Evolutionary conservation across 2,113 vertebrate genomes (phyloP).

Genomic region (Myanophis thanlyinensis): DNA sequence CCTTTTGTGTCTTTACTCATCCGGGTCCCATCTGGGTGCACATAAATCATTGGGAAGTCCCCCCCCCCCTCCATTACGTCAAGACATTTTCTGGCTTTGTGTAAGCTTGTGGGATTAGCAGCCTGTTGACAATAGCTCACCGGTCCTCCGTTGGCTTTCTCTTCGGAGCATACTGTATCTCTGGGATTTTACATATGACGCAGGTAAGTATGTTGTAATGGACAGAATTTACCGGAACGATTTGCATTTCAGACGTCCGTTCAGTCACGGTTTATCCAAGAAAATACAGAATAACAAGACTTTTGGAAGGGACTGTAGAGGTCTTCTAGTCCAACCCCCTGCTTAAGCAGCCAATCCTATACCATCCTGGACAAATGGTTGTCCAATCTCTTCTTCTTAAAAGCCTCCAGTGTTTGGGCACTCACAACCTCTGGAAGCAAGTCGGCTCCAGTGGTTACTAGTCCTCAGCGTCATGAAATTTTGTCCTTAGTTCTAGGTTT

Average conservation of each 20-base stretch:
- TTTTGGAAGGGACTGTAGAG: background rate
- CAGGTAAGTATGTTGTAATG: background rate
- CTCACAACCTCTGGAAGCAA: too few relatives aligned
- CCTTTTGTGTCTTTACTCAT: background rate
- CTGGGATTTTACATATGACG: background rate
- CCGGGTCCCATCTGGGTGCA: too few relatives aligned
- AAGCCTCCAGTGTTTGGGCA: too few relatives aligned
- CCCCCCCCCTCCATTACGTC: accelerated
- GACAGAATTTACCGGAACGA: background rate
- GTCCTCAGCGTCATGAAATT: too few relatives aligned
- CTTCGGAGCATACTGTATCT: background rate
- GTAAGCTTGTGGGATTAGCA: background rate
- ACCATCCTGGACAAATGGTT: too few relatives aligned
- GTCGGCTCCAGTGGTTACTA: too few relatives aligned
- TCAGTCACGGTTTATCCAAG: background rate
- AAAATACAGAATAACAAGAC: background rate
- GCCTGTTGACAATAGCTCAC: background rate
- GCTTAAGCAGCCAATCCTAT: background rate
- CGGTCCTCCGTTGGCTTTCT: background rate
- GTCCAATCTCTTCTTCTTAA: too few relatives aligned
- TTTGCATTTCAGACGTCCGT: background rate
- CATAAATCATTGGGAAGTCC: background rate
- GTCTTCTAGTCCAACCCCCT: background rate
- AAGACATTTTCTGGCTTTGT: background rate
- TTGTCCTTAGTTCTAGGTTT: too few relatives aligned